Evolutionary conservation across 2,888 invertebrate species (phyloP), one percentile per base, ranked within the genome.

Genomic region (Epinotia ramella): DNA sequence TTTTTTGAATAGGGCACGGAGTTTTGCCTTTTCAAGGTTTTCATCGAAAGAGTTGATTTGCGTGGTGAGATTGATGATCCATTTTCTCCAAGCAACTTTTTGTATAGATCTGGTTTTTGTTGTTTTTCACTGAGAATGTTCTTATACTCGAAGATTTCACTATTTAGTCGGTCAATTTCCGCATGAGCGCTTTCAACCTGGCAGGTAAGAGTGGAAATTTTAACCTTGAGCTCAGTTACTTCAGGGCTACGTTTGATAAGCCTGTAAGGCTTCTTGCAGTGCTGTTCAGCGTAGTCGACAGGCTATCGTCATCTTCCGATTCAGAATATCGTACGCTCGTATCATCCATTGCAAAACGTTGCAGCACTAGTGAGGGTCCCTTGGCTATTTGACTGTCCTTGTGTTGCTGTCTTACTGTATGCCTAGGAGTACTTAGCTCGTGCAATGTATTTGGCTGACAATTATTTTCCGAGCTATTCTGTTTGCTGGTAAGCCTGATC

Each of bases 131-230:
- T n/a, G 7, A 66, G 3, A 9, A n/a, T 33, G 9, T 66, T 66
- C 9, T 66, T 66, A 11, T n/a, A 53, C 4, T 66, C 66, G 5
- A 9, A 16, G 1, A 66, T 53, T 66, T 66, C 66, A 11, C 13
- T n/a, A 9, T 9, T 33, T 1, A 66, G 66, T 16, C 66, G 66
- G 28, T 49, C 28, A 7, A 66, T 66, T 28, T 66, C 66, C 9
- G 49, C 53, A 56, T 66, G 66, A 6, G 66, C 66, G n/a, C 66
- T 66, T 28, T 24, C 53, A n/a, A 66, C 53, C 49, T 66, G 56
- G n/a, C 28, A 13, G 0, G 13, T 66, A 20, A 66, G 53, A 53
- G 13, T n/a, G 12, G 9, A 9, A 5, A 53, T 53, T 66, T 56
- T 33, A 0, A n/a, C 9, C 5, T 33, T 66, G n/a, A 66, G 49